phyloP scores from a whole-genome alignment of 2,888 invertebrate species.

The Oscheius onirici region DNA sequence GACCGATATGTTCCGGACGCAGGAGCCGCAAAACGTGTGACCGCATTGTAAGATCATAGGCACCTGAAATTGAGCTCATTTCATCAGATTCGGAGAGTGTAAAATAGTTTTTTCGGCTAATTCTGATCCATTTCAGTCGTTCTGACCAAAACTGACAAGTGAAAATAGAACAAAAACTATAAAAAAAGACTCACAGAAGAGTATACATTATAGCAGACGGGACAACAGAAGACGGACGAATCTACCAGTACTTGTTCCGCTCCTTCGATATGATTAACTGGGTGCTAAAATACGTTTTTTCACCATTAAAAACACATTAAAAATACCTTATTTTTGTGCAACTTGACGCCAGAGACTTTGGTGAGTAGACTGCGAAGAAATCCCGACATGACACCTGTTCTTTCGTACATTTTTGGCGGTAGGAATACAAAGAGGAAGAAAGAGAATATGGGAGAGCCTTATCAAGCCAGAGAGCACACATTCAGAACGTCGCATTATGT shows the following conservation, averaged over 20 bases:
- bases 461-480: too few relatives aligned
- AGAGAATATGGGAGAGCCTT: not conserved
- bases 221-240: constrained; percentile 34
- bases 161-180: not conserved
- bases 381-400: constrained; percentile 23
- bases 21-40: constrained; percentile 28
- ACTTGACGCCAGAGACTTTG: constrained; percentile 20
- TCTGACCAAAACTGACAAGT: not conserved
- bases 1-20: constrained; percentile 22
- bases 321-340: constrained; percentile 16
- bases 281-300: constrained; percentile 20
- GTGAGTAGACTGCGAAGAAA: constrained; percentile 17
- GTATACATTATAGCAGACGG: constrained; percentile 34
- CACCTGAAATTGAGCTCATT: constrained; percentile 7
- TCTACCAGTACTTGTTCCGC: constrained; percentile 28
- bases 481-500: too few relatives aligned
- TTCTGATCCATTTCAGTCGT: not conserved
- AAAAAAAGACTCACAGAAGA: constrained; percentile 20
- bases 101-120: too few relatives aligned
- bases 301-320: not conserved
- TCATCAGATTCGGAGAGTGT: too few relatives aligned
- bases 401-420: not conserved
- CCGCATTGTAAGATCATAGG: constrained; percentile 29
- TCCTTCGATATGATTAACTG: constrained; percentile 35
- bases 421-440: not conserved